Evolutionary conservation across 2,888 invertebrate species (phyloP).

Genomic region (Eupithecia subumbrata): DNA sequence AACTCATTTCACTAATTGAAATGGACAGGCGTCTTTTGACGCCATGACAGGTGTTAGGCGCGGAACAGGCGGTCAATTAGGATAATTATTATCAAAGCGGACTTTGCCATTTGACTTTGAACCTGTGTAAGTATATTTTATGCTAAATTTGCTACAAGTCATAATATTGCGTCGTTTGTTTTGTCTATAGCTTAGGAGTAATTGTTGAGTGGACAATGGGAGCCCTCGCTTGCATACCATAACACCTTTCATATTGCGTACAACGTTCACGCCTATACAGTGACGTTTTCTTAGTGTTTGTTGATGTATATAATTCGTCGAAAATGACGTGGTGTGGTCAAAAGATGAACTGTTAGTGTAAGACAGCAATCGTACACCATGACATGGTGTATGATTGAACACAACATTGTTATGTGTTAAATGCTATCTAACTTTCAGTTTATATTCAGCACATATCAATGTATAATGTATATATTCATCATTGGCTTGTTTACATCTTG

Average conservation of each 20-base stretch:
- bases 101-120: constrained; percentile 9
- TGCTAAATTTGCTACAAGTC: not conserved
- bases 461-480: not conserved
- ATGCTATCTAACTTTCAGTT: not conserved
- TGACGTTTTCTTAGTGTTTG: not conserved
- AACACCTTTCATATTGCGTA: not conserved
- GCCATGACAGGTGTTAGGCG: constrained; percentile 58
- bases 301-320: not conserved
- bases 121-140: not conserved
- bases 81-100: constrained; percentile 50
- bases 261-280: not conserved
- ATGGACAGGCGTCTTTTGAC: constrained; percentile 63
- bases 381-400: too few relatives aligned
- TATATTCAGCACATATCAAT: not conserved
- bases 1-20: constrained; percentile 70
- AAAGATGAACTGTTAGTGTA: not conserved
- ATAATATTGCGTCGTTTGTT: not conserved
- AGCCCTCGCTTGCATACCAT: not conserved
- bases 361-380: not conserved
- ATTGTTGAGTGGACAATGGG: not conserved
- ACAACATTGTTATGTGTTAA: not conserved
- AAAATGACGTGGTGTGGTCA: not conserved
- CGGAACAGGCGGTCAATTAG: constrained; percentile 59
- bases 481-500: not conserved
- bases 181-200: not conserved